Conservation (phyloP, 2,797 vertebrate species). For the Eleutherodactylus coqui region DNA sequence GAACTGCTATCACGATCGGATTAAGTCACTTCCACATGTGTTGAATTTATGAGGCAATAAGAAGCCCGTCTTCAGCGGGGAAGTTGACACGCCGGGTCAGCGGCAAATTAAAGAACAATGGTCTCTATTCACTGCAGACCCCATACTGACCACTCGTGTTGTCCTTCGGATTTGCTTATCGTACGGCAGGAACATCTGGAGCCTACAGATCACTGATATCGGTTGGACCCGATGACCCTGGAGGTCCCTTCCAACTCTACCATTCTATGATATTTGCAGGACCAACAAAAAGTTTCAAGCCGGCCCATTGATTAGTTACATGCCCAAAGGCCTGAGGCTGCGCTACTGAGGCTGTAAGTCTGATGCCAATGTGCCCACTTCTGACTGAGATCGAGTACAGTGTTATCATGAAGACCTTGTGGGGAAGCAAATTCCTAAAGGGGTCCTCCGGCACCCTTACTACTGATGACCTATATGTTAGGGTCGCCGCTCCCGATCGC, state of each 20-base stretch:
- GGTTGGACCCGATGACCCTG: no score
- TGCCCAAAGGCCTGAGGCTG: background rate
- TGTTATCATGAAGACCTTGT: no score
- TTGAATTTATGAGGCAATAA: slow-evolving; percentile 51
- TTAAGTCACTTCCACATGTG: slow-evolving; percentile 53
- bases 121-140: background rate
- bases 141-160: background rate
- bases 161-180: background rate
- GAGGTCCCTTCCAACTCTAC: no score
- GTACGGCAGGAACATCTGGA: background rate
- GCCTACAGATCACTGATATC: background rate
- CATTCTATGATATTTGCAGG: background rate
- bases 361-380: background rate
- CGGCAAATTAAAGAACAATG: background rate
- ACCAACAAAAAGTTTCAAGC: background rate
- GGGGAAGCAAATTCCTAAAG: no score
- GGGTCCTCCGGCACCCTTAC: no score
- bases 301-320: background rate
- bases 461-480: no score
- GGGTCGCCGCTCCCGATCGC: no score
- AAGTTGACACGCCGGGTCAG: background rate
- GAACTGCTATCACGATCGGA: slow-evolving; percentile 25
- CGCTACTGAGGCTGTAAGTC: background rate
- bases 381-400: no score
- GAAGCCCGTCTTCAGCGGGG: background rate